These are phyloP conservation scores for Dryoscopus gambensis DNA, from an alignment of 2,113 vertebrate species.

Conservation along the genomic window DNA sequence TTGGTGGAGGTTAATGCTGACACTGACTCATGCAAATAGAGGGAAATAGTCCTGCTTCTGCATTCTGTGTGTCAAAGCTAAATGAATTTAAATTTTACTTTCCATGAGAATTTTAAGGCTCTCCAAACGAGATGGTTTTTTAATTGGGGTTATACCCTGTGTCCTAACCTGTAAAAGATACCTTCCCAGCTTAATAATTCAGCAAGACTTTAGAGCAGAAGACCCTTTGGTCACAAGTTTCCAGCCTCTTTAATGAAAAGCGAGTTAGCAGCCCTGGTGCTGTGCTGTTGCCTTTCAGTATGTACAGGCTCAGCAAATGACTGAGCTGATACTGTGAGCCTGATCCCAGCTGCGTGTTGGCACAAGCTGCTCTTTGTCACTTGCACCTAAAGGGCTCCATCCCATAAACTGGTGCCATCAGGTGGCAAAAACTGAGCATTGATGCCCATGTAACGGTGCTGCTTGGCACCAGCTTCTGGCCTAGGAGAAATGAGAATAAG, in stretches of 20 bases:
- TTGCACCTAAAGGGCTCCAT: background rate
- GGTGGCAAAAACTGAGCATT: background rate
- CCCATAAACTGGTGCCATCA: constrained; percentile 15
- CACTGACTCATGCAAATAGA: background rate
- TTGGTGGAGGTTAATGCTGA: background rate
- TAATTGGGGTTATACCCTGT: background rate
- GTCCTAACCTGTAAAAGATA: background rate
- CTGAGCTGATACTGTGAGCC: background rate
- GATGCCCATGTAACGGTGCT: background rate
- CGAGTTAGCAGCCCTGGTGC: background rate
- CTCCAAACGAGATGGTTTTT: background rate
- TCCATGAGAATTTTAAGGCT: background rate
- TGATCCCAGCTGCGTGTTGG: background rate
- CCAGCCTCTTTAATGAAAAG: background rate
- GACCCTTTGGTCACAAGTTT: background rate
- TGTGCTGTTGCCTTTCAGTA: background rate
- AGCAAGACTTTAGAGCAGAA: background rate
- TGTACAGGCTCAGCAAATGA: background rate
- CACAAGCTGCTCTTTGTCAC: background rate
- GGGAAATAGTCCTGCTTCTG: background rate
- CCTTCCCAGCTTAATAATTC: background rate
- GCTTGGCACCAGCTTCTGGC: background rate
- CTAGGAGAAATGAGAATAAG: background rate
- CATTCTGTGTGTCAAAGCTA: background rate
- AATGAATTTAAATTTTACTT: background rate